phyloP scores from a whole-genome alignment of 2,797 vertebrate species.

The Acanthis flammea region DNA sequence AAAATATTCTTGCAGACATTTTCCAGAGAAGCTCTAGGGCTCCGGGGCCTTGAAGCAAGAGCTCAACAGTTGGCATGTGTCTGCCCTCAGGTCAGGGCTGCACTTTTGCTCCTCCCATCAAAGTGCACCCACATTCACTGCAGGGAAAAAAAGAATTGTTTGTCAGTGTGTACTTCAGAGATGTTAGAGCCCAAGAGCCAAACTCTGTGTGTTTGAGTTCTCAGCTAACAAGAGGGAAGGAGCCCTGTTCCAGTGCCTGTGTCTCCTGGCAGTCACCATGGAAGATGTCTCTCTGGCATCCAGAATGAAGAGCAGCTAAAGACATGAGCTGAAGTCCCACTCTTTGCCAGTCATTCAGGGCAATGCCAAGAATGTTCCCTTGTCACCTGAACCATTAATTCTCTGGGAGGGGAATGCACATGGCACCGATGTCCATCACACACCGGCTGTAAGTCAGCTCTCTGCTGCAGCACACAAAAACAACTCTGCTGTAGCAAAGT shows the following conservation, averaged over 20 bases:
- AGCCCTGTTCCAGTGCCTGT: background rate
- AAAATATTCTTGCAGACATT: background rate
- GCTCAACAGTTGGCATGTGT: background rate
- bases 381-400: background rate
- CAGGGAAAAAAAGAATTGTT: background rate
- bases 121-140: background rate
- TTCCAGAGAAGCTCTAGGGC: background rate
- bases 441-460: background rate
- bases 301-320: background rate
- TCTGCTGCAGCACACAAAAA: background rate
- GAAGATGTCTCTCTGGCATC: background rate
- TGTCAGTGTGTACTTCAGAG: background rate
- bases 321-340: background rate
- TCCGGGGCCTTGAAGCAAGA: background rate
- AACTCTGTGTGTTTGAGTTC: background rate
- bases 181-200: background rate
- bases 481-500: background rate
- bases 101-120: background rate
- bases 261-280: background rate
- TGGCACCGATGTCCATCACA: fast-evolving
- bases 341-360: background rate
- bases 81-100: background rate
- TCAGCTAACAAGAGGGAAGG: background rate
- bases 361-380: background rate
- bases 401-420: background rate